These are phyloP conservation scores for Pangasius djambal DNA, from an alignment of 2,797 vertebrate species.

Conservation along the genomic window DNA sequence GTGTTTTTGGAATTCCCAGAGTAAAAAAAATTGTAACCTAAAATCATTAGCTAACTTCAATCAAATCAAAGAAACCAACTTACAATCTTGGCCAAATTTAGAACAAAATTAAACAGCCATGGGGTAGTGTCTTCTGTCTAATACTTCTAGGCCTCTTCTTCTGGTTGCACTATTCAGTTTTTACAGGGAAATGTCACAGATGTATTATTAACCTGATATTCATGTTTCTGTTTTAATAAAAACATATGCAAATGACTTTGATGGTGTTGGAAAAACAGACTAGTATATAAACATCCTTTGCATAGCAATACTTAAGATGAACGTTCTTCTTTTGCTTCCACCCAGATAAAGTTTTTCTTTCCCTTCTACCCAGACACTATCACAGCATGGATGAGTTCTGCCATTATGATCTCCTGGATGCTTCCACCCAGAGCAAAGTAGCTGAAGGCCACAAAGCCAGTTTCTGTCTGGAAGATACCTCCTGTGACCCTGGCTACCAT, in stretches of 20 bases:
- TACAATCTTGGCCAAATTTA: background rate
- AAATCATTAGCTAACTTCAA: background rate
- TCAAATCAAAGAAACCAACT: background rate
- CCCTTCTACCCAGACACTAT: constrained; percentile 82
- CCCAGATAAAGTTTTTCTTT: background rate
- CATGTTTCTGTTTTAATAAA: background rate
- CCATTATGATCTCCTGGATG: constrained; percentile 91
- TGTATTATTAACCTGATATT: background rate
- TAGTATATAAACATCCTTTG: background rate
- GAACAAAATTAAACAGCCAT: background rate
- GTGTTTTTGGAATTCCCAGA: background rate
- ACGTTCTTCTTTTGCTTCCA: background rate
- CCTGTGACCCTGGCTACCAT: constrained; percentile 93
- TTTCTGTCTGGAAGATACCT: constrained; percentile 97
- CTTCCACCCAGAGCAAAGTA: constrained; percentile 77
- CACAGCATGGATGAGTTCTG: constrained; percentile 98
- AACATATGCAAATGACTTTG: background rate
- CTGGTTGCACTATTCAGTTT: background rate
- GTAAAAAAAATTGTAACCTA: background rate
- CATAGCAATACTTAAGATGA: background rate
- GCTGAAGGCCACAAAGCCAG: constrained; percentile 98
- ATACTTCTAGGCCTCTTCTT: background rate
- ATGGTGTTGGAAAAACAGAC: background rate
- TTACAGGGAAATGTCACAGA: background rate
- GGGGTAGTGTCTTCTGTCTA: background rate